Evolutionary conservation across 2,888 invertebrate genomes (phyloP).

Genomic region (Pilophorus perplexus): DNA sequence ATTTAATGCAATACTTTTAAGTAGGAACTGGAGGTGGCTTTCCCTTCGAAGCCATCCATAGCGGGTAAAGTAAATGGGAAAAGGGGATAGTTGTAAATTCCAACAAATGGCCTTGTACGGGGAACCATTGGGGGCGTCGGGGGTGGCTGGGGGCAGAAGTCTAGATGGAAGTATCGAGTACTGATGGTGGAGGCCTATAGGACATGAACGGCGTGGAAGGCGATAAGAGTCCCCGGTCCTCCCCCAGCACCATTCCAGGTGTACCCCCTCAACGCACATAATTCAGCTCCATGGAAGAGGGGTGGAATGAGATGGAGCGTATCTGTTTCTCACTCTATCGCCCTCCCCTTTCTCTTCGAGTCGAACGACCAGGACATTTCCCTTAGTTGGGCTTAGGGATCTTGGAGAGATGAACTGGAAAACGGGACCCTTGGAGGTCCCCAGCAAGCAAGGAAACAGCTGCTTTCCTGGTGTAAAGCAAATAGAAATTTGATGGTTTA

Average conservation of each 20-base stretch:
- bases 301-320: neutral
- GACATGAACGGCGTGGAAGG: neutral
- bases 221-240: slow-evolving; percentile 1
- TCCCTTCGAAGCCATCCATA: too few relatives aligned
- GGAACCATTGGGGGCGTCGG: neutral
- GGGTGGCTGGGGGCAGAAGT: neutral
- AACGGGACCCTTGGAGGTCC: too few relatives aligned
- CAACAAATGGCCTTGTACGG: neutral
- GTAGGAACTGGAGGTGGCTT: too few relatives aligned
- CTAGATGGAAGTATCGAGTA: slow-evolving; percentile 3
- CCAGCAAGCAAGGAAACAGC: too few relatives aligned
- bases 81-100: neutral
- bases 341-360: neutral
- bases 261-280: neutral
- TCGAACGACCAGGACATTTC: neutral
- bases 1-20: too few relatives aligned
- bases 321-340: neutral
- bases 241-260: neutral
- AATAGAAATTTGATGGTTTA: too few relatives aligned
- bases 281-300: neutral
- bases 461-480: too few relatives aligned
- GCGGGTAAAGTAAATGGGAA: too few relatives aligned
- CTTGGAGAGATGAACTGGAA: too few relatives aligned
- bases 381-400: neutral
- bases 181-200: neutral